Evolutionary conservation across 2,888 invertebrate species (phyloP).

Genomic region (Xestia sexstrigata): DNA sequence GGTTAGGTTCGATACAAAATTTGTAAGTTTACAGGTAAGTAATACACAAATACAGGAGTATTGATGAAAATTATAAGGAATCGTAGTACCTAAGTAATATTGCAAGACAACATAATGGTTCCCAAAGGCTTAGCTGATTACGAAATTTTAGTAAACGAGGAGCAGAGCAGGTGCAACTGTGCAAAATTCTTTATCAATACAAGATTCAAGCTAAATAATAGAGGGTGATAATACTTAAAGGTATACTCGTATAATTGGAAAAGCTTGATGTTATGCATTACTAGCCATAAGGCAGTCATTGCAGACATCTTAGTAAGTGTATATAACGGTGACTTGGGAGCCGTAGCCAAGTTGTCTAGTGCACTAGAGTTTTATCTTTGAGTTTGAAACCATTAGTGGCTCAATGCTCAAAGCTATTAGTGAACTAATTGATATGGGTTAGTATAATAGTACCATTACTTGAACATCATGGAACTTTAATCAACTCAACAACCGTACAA

Average conservation of each 20-base stretch:
- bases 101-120: neutral
- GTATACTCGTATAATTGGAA: no score
- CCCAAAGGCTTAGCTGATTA: neutral
- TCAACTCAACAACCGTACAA: neutral
- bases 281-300: neutral
- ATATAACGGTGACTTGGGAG: neutral
- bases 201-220: neutral
- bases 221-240: neutral
- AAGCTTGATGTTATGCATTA: neutral
- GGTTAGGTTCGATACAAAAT: neutral
- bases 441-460: neutral
- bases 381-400: constrained; percentile 15
- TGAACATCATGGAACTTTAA: neutral
- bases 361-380: constrained; percentile 12
- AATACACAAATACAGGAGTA: neutral
- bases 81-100: neutral
- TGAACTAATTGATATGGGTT: constrained; percentile 9
- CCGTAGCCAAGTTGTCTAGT: constrained; percentile 21
- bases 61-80: no score
- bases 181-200: neutral
- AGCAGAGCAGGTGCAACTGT: neutral
- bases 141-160: neutral
- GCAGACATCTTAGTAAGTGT: neutral
- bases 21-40: neutral
- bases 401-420: constrained; percentile 26